Evolutionary conservation across 2,797 vertebrate species (phyloP).

Genomic region (Pyrrhura leucotis): DNA sequence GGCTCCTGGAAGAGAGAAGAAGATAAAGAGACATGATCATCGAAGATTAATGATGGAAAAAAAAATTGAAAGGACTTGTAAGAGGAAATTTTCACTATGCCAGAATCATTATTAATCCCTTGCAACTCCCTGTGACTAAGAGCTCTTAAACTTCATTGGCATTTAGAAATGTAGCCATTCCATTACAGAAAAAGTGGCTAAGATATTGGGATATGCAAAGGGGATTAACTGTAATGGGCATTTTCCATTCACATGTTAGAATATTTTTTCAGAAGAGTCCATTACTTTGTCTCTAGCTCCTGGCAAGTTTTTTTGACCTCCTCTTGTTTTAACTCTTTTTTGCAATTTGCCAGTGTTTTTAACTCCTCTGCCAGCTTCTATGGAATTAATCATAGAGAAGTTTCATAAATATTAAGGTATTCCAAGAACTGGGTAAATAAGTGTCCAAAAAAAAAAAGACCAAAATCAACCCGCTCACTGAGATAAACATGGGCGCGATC

Average conservation of each 20-base stretch:
- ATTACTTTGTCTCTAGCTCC: neutral
- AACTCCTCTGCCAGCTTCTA: neutral
- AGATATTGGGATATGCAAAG: neutral
- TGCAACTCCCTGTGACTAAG: constrained; percentile 57
- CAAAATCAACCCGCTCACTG: neutral
- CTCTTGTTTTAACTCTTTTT: neutral
- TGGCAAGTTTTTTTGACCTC: neutral
- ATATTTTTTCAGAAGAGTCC: neutral
- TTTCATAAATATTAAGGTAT: neutral
- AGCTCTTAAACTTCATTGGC: constrained; percentile 13
- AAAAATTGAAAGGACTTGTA: constrained; percentile 4
- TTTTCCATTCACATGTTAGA: neutral
- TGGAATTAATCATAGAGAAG: neutral
- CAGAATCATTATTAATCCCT: constrained; percentile 39
- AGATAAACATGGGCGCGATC: neutral
- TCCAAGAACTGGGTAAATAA: neutral
- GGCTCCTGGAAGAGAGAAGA: neutral
- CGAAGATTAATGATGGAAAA: neutral
- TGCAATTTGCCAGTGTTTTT: neutral
- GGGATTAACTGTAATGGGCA: neutral
- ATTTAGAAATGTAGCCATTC: constrained; percentile 18
- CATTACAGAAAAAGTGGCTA: neutral
- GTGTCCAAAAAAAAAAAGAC: neutral
- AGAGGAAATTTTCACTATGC: constrained; percentile 4
- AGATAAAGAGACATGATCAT: constrained; percentile 24